Base-by-base conservation (phyloP, 2,888 invertebrate species). In the Lasiommata megera region DNA sequence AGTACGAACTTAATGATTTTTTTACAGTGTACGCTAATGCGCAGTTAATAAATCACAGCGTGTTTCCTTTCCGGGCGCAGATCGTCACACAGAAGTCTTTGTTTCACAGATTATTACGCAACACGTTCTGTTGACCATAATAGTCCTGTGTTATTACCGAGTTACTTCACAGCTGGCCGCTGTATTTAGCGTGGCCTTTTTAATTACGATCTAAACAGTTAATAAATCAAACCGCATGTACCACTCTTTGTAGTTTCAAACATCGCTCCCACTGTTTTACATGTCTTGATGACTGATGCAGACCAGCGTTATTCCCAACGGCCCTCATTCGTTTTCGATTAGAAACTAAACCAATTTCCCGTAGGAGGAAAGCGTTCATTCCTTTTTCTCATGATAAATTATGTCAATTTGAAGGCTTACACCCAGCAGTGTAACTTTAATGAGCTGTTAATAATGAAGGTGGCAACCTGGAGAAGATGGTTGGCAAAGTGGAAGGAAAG, bases 91-190 rank as follows among this genome's bases (percentile, higher is more conserved):
- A 61, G 61, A 11, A 36, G 56, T 40, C 60, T 67, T 67, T 66
- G 64, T 66, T 66, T 67, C 59, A 64, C 61, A 47, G 56, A 55
- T 54, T 52, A 65, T 71, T 75, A 64, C 71, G 72, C 64, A 72
- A 73, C 66, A 60, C 62, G 28, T 29, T 29, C 67, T 65, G 65
- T 69, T 71, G 64, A 60, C 67, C 67, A 67, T 63, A 67, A 65
- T 67, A 71, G 65, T 67, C 68, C 66, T 61, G 56, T 47, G 63
- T 58, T 66, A 23, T 23, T 3, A 58, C 56, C 59, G 31, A 14
- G 47, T 36, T 28, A 34, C 46, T 40, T 41, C 34, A 40, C 36
- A 47, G 29, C 12, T n/a, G 28, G 40, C 29, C 16, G 29, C 28
- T 37, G 54, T 43, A 44, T 44, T 58, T 7, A 41, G 37, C 54